phyloP scores from a whole-genome alignment of 2,888 invertebrate species.

The Poecilus cupreus region DNA sequence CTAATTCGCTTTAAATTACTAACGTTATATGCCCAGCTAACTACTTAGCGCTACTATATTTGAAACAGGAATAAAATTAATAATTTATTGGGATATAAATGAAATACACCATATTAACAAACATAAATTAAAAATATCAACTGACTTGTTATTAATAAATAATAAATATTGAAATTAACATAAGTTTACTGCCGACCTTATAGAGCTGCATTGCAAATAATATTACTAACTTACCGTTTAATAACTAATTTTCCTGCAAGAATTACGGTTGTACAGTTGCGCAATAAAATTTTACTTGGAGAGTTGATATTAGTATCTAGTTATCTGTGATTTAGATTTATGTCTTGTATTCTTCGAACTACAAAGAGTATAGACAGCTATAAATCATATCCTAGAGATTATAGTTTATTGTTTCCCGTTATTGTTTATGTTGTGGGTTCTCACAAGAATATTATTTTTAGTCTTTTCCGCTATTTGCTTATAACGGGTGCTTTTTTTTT shows the following conservation, averaged over 20 bases:
- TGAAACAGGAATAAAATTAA: slow-evolving; percentile 19
- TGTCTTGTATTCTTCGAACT: not conserved
- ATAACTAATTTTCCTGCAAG: not conserved
- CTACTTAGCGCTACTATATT: slow-evolving; percentile 29
- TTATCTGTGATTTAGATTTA: not conserved
- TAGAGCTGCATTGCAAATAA: not conserved
- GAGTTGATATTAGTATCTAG: not conserved
- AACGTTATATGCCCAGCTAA: not conserved
- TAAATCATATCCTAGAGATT: not conserved
- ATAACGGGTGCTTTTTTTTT: no score
- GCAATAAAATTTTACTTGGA: not conserved
- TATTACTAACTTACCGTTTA: not conserved
- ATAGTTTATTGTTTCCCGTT: slow-evolving; percentile 8
- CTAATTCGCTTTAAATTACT: slow-evolving; percentile 18
- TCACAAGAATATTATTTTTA: not conserved
- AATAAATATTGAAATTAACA: slow-evolving; percentile 8
- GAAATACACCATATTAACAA: slow-evolving; percentile 24
- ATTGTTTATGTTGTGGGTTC: not conserved
- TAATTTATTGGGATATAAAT: slow-evolving; percentile 27
- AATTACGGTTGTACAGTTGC: not conserved
- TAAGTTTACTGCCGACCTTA: slow-evolving; percentile 5
- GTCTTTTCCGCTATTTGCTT: not conserved
- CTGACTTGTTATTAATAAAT: slow-evolving; percentile 34
- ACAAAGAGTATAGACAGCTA: not conserved
- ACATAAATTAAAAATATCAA: slow-evolving; percentile 22